Base-by-base conservation (phyloP, 2,888 invertebrate genomes). In the Spodoptera exigua region DNA sequence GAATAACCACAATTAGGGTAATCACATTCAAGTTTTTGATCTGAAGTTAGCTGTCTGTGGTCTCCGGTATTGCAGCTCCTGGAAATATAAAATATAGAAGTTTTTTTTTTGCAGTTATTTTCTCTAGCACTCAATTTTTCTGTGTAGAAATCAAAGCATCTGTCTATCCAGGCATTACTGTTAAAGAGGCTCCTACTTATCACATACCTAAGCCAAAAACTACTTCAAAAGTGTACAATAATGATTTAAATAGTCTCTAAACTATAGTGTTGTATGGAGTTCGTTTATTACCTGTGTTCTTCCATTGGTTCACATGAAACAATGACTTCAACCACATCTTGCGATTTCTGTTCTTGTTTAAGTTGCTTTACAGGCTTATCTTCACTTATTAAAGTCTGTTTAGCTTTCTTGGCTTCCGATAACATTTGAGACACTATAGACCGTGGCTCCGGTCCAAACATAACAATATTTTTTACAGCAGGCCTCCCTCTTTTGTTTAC, bases 1-100 rank as follows among this genome's bases (percentile, higher is more conserved):
- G 89, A 89, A 82, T 96, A 96, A 35, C 87, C 87, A 78, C 95
- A 95, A 40, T 91, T 88, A 66, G 92, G 90, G 70, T 87, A 90
- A 64, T 94, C 88, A 84, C 95, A 96, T 18, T 80, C 67, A 82
- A 89, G 94, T 34, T 89, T 87, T 67, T 92, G 94, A 79, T 93
- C 93, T 32, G 86, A 83, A 71, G 88, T 89, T 71, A 85, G 80
- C 78, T 92, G 93, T 53, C 91, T 84, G 49, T 91, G 85, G 68
- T 93, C 91, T 44, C 90, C 90, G 73, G 88, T 88, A 80, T 89
- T 91, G 76, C 88, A 68, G 61, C 74, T 80, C 60, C 90, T 91
- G 82, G 58, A 86, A 87, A 46, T 0, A 52, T 1, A 61, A 41
- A 21, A 12, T 12, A 41, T 12, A 45, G 12, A 16, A 35, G 21